These are phyloP conservation scores for Serrognathus titanus DNA, from an alignment of 2,888 invertebrate species.

Conservation along the genomic window DNA sequence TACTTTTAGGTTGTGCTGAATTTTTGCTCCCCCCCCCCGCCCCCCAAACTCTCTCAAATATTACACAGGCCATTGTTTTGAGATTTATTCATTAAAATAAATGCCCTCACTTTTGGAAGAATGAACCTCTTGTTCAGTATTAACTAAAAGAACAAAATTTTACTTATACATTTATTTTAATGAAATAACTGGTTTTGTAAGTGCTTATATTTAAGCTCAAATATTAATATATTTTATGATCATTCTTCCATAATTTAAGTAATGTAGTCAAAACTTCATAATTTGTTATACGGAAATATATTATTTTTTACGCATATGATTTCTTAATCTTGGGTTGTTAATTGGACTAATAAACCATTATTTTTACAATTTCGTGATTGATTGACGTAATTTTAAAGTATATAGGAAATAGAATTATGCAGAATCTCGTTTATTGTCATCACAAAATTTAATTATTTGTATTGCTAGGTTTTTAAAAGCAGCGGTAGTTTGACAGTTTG, in stretches of 20 bases:
- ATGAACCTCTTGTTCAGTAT: background rate
- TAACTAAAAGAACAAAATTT: background rate
- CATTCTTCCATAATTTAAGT: background rate
- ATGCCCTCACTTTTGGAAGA: too few species aligned
- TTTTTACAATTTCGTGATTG: conserved; percentile 9
- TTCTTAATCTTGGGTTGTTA: conserved; percentile 9
- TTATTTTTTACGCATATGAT: conserved; percentile 9
- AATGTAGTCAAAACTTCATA: conserved; percentile 1
- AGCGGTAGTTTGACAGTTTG: conserved; percentile 44
- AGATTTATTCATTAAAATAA: too few species aligned
- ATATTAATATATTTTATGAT: background rate
- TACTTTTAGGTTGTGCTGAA: too few species aligned
- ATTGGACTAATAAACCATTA: conserved; percentile 3
- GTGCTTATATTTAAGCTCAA: background rate
- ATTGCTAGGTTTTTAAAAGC: conserved; percentile 34
- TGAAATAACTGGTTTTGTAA: background rate
- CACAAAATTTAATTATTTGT: conserved; percentile 31
- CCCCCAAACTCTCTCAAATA: too few species aligned
- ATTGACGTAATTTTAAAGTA: too few species aligned
- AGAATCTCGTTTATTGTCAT: conserved; percentile 14
- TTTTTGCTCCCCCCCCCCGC: too few species aligned
- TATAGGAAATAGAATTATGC: too few species aligned
- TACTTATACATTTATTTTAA: background rate
- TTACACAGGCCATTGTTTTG: too few species aligned
- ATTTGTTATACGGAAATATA: conserved; percentile 8